phyloP scores from a whole-genome alignment of 2,888 invertebrate genomes.

The Prenolepis imparis region DNA sequence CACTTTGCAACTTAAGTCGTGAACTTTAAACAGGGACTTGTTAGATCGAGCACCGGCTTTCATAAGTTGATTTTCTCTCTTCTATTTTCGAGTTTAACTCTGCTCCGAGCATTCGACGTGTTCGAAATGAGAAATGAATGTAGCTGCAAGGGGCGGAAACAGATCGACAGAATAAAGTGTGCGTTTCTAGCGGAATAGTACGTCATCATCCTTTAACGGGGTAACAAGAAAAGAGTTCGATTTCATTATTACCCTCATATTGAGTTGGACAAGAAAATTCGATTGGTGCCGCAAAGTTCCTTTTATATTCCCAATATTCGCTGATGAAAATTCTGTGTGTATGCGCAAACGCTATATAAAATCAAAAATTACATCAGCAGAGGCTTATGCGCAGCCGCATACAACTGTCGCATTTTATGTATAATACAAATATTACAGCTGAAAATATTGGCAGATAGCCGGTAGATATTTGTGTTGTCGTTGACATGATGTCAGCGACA shows the following conservation, averaged over 20 bases:
- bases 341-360: slow-evolving; percentile 11
- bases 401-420: not conserved
- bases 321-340: not conserved
- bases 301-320: slow-evolving; percentile 26
- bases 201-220: slow-evolving; percentile 49
- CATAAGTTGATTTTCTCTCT: slow-evolving; percentile 70
- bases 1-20: slow-evolving; percentile 54
- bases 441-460: slow-evolving; percentile 35
- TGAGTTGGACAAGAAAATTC: slow-evolving; percentile 46
- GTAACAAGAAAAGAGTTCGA: slow-evolving; percentile 55
- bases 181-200: slow-evolving; percentile 43
- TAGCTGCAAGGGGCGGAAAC: slow-evolving; percentile 70
- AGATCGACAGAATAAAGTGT: slow-evolving; percentile 51
- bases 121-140: slow-evolving; percentile 78
- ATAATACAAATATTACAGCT: slow-evolving; percentile 39
- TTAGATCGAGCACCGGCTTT: slow-evolving; percentile 72
- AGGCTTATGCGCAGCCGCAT: not conserved
- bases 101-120: slow-evolving; percentile 75
- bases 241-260: slow-evolving; percentile 53
- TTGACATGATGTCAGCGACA: slow-evolving; percentile 47
- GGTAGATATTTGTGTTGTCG: slow-evolving; percentile 32
- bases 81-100: slow-evolving; percentile 62
- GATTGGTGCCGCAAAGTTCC: not conserved
- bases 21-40: slow-evolving; percentile 77
- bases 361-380: slow-evolving; percentile 42